Evolutionary conservation across 2,797 vertebrate genomes (phyloP), one percentile per base, ranked within the genome.

Genomic region (Lagorchestes hirsutus): DNA sequence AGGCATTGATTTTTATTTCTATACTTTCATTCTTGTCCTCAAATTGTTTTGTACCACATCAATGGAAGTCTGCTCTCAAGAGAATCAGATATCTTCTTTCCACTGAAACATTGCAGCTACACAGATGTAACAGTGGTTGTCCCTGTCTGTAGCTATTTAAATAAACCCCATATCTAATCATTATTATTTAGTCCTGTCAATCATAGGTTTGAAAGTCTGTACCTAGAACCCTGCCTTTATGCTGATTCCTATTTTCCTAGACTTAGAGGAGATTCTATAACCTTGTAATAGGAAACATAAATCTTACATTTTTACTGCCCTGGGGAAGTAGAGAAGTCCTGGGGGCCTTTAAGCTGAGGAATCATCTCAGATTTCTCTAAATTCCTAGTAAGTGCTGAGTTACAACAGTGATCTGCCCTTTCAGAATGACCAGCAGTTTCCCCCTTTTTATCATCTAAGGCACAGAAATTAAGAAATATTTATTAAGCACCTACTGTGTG

Each of bases 281-380:
- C 31, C 94, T 94, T 93, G 92, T 95, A 95, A 91, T 95, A 96
- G 94, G 95, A 97, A 93, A 96, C 59, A 95, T 92, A 93, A 97
- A 93, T 74, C 92, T 94, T 91, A 8, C 62, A 59, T 96, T 93
- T 87, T 95, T 55, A 55, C 29, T 93, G n/a, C 91, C 55, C 54
- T 96, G 13, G 55, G 90, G 90, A 93, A 93, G 57, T 93, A 95
- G 74, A 57, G 56, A 95, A 93, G 91, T 92, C 82, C 52, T 94
- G 40, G 55, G 62, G 90, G 90, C 58, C 13, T 0, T 92, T 92
- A 93, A 95, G 55, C 57, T 28, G 50, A 96, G 55, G 56, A 90
- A 91, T 91, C 40, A 3, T 97, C 90, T 92, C 90, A 92, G 87
- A 52, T 28, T 50, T 90, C 54, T 95, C 52, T 92, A 87, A 93